phyloP scores from a whole-genome alignment of 2,797 vertebrate species.

The Clarias platycephalus region DNA sequence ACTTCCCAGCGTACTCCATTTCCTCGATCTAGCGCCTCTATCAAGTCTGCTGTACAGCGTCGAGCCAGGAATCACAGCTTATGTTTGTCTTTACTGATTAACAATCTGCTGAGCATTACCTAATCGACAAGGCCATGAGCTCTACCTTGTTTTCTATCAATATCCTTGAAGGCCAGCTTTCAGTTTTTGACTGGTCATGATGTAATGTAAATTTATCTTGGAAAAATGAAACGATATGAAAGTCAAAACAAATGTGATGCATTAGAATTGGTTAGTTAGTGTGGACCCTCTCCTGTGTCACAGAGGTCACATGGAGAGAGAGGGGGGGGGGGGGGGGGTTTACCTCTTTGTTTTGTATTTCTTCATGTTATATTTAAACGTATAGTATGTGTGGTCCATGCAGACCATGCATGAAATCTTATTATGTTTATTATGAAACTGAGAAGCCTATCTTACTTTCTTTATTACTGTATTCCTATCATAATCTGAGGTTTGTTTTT shows the following conservation, averaged over 20 bases:
- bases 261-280: neutral
- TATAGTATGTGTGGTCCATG: neutral
- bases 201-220: neutral
- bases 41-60: neutral
- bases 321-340: neutral
- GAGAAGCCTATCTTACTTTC: neutral
- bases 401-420: neutral
- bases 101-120: slow-evolving; percentile 7
- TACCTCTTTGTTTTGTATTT: neutral
- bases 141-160: neutral
- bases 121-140: neutral
- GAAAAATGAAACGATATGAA: neutral
- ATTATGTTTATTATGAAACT: neutral
- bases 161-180: neutral
- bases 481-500: neutral
- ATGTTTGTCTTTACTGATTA: slow-evolving; percentile 11
- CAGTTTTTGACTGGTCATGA: neutral
- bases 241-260: slow-evolving; percentile 10
- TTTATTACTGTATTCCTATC: neutral
- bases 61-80: neutral
- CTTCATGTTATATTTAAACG: neutral
- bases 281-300: too few species aligned
- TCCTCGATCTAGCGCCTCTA: slow-evolving; percentile 11
- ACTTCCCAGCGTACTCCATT: neutral
- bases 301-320: neutral